phyloP scores from a whole-genome alignment of 2,113 vertebrate species.

The Clarias batrachus region DNA sequence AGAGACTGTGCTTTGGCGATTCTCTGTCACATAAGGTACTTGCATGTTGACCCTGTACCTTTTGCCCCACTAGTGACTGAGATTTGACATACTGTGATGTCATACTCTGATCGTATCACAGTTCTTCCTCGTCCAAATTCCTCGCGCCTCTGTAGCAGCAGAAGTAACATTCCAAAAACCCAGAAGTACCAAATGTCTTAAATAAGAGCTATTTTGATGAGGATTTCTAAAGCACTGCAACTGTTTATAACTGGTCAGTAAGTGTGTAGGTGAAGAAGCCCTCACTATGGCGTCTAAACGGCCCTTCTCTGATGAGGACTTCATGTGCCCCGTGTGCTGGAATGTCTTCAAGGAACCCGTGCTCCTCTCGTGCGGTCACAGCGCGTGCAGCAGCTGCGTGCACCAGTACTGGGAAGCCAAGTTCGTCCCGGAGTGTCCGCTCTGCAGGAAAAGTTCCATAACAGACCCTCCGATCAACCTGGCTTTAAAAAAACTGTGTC shows the following conservation, averaged over 20 bases:
- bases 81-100: too few species aligned
- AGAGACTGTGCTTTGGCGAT: too few species aligned
- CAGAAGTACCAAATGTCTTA: background rate
- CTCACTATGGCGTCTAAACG: slow-evolving; percentile 25
- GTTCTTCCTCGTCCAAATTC: too few species aligned
- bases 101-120: too few species aligned
- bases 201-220: too few species aligned
- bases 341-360: slow-evolving; percentile 13
- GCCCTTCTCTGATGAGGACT: slow-evolving; percentile 18
- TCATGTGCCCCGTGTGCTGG: background rate
- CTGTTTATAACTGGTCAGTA: background rate
- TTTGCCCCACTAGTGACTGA: too few species aligned
- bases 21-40: too few species aligned
- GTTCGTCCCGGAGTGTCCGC: background rate
- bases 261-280: background rate
- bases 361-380: slow-evolving; percentile 35
- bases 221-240: too few species aligned
- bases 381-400: slow-evolving; percentile 18
- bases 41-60: too few species aligned
- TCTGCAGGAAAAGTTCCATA: background rate
- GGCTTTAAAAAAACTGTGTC: slow-evolving; percentile 24
- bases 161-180: background rate
- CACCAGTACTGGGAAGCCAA: slow-evolving; percentile 3
- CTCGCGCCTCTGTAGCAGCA: background rate
- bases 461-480: slow-evolving; percentile 11